These are phyloP conservation scores for Nemurella pictetii DNA, from an alignment of 2,888 invertebrate genomes.

Conservation along the genomic window DNA sequence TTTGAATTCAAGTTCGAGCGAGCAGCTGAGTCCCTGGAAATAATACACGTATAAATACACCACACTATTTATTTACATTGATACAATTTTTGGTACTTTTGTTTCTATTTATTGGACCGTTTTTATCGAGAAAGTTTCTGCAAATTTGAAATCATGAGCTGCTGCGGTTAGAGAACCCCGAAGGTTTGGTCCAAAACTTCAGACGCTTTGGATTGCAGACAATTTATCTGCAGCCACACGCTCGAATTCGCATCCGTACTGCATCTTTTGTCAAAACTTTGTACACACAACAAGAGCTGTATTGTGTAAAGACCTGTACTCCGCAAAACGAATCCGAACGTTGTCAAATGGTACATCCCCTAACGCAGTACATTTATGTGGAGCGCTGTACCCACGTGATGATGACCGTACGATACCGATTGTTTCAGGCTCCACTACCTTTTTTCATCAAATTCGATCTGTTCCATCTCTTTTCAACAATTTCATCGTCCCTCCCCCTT, in stretches of 20 bases:
- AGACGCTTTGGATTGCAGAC: not conserved
- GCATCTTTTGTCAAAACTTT: not conserved
- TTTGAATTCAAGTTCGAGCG: not conserved
- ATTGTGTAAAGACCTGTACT: not conserved
- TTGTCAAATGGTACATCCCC: not conserved
- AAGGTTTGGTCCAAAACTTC: not conserved
- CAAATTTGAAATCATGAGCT: not conserved
- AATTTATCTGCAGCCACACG: not conserved
- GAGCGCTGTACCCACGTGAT: not conserved
- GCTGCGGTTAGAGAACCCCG: not conserved
- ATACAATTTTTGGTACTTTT: not conserved
- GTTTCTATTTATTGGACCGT: not conserved
- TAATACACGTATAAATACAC: not conserved
- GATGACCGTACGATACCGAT: conserved; percentile 25
- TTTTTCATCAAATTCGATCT: conserved; percentile 30
- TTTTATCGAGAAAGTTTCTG: not conserved
- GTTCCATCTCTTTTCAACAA: conserved; percentile 14
- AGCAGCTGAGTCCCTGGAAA: not conserved
- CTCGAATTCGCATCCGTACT: not conserved
- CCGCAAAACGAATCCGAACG: not conserved
- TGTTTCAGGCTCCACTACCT: conserved; percentile 28
- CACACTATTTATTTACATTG: not conserved
- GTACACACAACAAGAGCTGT: not conserved
- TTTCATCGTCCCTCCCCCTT: not conserved
- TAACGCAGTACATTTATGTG: not conserved